These are phyloP conservation scores for Nephrotoma flavescens DNA, from an alignment of 2,888 invertebrate species.

Conservation along the genomic window DNA sequence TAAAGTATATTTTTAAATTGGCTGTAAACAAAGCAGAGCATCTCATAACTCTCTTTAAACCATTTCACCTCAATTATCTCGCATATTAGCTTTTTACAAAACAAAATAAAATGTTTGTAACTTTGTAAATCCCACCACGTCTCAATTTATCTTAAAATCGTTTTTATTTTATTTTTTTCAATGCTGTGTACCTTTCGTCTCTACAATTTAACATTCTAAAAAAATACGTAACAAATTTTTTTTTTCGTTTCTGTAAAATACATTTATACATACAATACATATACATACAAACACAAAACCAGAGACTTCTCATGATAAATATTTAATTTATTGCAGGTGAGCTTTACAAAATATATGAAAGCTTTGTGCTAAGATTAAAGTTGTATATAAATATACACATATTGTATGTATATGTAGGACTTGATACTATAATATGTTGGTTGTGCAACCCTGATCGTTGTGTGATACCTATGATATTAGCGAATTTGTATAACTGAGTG, in stretches of 20 bases:
- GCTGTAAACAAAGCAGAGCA: neutral
- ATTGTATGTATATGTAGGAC: too few species aligned
- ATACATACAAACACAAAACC: neutral
- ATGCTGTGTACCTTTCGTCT: neutral
- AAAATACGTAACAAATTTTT: neutral
- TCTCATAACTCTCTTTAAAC: neutral
- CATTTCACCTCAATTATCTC: neutral
- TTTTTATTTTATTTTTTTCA: neutral
- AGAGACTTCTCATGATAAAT: neutral
- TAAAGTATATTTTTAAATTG: neutral
- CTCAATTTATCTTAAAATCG: neutral
- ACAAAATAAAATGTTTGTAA: neutral
- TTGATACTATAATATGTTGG: too few species aligned
- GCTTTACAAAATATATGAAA: neutral
- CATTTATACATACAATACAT: neutral
- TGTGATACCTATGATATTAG: too few species aligned
- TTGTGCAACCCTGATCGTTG: too few species aligned
- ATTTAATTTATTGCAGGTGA: neutral
- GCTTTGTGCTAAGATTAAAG: neutral
- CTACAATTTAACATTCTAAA: neutral
- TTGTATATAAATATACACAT: neutral
- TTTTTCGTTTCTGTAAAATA: neutral
- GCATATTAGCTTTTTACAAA: neutral
- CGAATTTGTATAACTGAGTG: too few species aligned
- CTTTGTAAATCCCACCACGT: neutral